A percentile compares a stretch with the other conserved stretches of the same genome.
Conservation (phyloP, 2,113 vertebrate species). For the Andinoacara biseriatus region DNA sequence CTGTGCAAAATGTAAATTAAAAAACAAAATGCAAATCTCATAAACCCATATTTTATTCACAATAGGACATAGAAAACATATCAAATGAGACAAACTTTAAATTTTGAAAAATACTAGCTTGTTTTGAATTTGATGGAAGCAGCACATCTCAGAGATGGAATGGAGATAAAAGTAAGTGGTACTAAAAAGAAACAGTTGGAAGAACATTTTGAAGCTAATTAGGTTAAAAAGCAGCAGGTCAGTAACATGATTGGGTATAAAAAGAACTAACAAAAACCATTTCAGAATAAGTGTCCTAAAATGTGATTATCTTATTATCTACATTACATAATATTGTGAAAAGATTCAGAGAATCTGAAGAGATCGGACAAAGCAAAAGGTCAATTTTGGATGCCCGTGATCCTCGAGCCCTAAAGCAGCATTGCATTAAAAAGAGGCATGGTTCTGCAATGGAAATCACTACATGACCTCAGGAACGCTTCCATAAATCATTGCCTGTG, state of each 20-base stretch:
- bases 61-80: background rate
- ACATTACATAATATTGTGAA: background rate
- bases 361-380: background rate
- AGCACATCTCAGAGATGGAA: background rate
- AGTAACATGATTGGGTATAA: background rate
- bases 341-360: background rate
- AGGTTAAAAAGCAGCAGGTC: background rate
- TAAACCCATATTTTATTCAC: background rate
- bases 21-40: background rate
- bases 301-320: background rate
- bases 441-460: no score
- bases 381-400: accelerated
- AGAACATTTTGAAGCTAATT: background rate
- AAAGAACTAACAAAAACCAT: background rate
- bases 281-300: background rate
- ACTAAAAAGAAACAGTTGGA: background rate
- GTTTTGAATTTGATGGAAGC: background rate
- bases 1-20: background rate
- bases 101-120: background rate
- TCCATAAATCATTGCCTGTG: background rate
- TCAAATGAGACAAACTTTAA: background rate
- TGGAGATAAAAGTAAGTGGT: background rate
- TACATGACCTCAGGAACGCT: background rate
- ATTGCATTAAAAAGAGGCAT: no score
- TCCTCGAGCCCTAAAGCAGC: background rate